Evolutionary conservation across 2,888 invertebrate genomes (phyloP), one percentile per base, ranked within the genome.

Genomic region (Mactromeris polynyma): DNA sequence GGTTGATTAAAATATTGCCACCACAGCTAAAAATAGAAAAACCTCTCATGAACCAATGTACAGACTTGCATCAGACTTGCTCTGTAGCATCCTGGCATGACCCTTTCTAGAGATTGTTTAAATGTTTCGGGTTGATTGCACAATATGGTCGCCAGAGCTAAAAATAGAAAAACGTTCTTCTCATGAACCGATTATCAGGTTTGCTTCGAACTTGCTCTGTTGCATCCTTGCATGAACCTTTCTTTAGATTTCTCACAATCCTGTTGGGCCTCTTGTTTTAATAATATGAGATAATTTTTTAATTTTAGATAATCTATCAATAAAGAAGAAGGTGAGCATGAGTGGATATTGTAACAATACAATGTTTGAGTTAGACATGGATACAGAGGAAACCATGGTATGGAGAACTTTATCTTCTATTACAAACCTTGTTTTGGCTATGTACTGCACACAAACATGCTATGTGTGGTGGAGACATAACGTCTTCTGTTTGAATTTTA

Each of bases 351-450:
- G 89, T 87, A 81, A 84, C 31, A 51, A 77, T 2, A 69, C 26
- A 11, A 77, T 81, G 26, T 89, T 89, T 38, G 36, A 87, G 79
- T 58, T 89, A 9, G 33, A 87, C 6, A 38, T 89, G 64, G 46
- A 77, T 31, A 51, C 84, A 64, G 81, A 86, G 26, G 86, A 89
- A 64, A 64, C 77, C 19, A 87, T 87, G 81, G 87, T 89, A 85
- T 58, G 31, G 17, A 3, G 77, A 73, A 31, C 46, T 17, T 69
- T 11, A 33, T 38, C 11, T 19, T 9, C 19, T 31, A 31, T 1
- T 21, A 17, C 58, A 2, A 21, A 58, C 26, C 9, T 21, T 58
- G 11, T 36, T 17, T 19, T 36, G 36, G 19, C 11, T 33, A 33
- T 33, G 33, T 2, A 36, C 33, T 33, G 73, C 19, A 14, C 2